A percentile compares a stretch with the other conserved stretches of the same genome.
These are phyloP conservation scores for Itoplectis maculator DNA, from an alignment of 2,888 invertebrate species.

Conservation along the genomic window DNA sequence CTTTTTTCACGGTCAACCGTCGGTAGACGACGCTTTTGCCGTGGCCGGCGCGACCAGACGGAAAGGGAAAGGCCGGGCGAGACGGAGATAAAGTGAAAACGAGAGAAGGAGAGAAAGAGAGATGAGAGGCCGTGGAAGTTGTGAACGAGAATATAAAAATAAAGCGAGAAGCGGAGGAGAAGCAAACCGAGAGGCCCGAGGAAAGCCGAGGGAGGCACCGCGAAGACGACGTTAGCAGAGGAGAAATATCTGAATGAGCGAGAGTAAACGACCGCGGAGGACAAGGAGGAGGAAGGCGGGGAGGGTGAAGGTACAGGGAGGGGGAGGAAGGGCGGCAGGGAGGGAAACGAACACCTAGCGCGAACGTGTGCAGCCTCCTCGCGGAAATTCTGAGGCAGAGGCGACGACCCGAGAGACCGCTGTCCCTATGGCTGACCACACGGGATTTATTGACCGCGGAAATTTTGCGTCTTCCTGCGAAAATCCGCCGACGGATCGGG, in stretches of 20 bases:
- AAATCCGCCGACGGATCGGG: no score
- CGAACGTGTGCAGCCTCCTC: not conserved
- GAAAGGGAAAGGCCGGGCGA: constrained; percentile 19
- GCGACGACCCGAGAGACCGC: not conserved
- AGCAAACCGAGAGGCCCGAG: constrained; percentile 31
- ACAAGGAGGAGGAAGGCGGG: not conserved
- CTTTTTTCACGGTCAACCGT: constrained; percentile 47
- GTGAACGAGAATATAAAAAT: constrained; percentile 57
- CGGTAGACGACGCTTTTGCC: constrained; percentile 27
- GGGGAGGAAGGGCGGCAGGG: no score
- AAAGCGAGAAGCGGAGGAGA: constrained; percentile 29
- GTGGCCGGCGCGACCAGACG: not conserved
- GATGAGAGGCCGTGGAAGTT: constrained; percentile 35
- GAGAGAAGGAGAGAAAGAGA: constrained; percentile 8
- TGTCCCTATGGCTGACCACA: not conserved
- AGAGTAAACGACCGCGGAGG: constrained; percentile 37
- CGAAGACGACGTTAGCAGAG: constrained; percentile 50
- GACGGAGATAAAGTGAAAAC: no score
- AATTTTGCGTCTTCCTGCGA: not conserved
- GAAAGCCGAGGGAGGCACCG: constrained; percentile 59
- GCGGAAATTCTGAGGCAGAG: not conserved
- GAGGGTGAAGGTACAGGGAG: not conserved
- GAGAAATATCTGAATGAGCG: constrained; percentile 56
- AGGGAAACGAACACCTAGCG: constrained; percentile 8
- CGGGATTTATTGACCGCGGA: not conserved